Evolutionary conservation across 2,888 invertebrate species (phyloP).

Genomic region (Lingula anatina): DNA sequence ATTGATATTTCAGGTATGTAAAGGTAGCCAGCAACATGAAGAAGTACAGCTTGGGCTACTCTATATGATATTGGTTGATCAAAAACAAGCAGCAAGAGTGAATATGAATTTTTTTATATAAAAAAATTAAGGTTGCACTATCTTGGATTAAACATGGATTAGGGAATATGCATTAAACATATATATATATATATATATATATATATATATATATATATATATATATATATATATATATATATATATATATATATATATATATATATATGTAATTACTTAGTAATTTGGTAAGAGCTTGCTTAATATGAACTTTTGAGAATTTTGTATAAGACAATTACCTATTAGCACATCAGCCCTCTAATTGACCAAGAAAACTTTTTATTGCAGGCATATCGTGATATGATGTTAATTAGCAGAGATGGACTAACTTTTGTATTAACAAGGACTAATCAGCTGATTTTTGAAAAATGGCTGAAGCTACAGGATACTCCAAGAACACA

Average conservation of each 20-base stretch:
- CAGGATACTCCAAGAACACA: constrained; percentile 69
- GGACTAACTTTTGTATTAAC: constrained; percentile 77
- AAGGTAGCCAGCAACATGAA: constrained; percentile 78
- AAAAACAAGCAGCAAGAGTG: constrained; percentile 55
- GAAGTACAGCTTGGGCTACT: constrained; percentile 88
- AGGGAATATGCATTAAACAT: background rate
- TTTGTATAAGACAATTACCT: too few species aligned
- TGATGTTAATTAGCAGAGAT: constrained; percentile 84
- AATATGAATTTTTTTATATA: too few species aligned
- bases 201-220: too few species aligned
- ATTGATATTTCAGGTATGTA: constrained; percentile 57
- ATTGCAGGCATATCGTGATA: constrained; percentile 75
- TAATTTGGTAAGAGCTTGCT: too few species aligned
- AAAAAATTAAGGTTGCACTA: constrained; percentile 1
- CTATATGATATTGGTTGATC: constrained; percentile 82
- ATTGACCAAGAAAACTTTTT: too few species aligned
- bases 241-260: too few species aligned
- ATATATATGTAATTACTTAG: too few species aligned
- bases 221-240: too few species aligned
- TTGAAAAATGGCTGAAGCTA: constrained; percentile 83
- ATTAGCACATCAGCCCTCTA: too few species aligned
- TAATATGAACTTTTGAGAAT: too few species aligned
- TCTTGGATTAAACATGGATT: constrained; percentile 1
- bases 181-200: constrained; percentile 2
- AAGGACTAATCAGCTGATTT: constrained; percentile 76